Base-by-base conservation (phyloP, 1,140 invertebrate genomes). In the Microplitis demolitor region DNA sequence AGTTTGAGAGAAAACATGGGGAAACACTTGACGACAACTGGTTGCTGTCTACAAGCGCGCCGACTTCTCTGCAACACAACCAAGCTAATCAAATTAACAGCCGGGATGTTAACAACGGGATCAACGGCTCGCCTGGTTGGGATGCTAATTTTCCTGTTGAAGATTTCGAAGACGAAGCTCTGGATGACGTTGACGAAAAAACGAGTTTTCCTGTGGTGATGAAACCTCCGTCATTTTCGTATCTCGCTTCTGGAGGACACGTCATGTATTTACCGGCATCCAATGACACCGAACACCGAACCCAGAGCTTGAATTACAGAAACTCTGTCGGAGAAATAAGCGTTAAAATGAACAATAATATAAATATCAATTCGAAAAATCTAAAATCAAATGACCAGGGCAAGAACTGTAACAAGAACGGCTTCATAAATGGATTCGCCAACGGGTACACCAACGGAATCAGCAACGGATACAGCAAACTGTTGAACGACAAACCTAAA, bases 261-360 rank as follows among this genome's bases (percentile, higher is more conserved):
- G 90, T 94, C 5, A 94, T 95, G 91, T 95, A 95, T 83, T 87
- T 95, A 37, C 94, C 94, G 0, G 91, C 92, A 62, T 90, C 91
- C 64, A 88, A 89, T 74, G 79, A 69, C 9, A 75, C 77, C 37
- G 75, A 75, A 3, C 74, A 78, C 9, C 73, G 77, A 61, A 66
- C 74, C 1, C 81, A 79, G 77, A 84, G 37, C 67, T 79, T 76
- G 16, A 83, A 74, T 51, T 79, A 70, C 8, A 68, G 71, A 13
- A 79, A 58, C 53, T 58, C 67, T 1, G 60, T 63, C 8, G 14
- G 39, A 2, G 63, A 58, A 5, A 14, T 35, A 0, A 68, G 68
- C 11, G 66, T 14, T 6, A 71, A 75, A 4, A 58, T 74, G 8
- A 73, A 74, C 31, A 45, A 45, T 8, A 45, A 45, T 45, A 45